Percentiles rank a stretch among this genome's conserved stretches.
Conservation (phyloP, 1,140 invertebrate species). For the Drosophila lini region DNA sequence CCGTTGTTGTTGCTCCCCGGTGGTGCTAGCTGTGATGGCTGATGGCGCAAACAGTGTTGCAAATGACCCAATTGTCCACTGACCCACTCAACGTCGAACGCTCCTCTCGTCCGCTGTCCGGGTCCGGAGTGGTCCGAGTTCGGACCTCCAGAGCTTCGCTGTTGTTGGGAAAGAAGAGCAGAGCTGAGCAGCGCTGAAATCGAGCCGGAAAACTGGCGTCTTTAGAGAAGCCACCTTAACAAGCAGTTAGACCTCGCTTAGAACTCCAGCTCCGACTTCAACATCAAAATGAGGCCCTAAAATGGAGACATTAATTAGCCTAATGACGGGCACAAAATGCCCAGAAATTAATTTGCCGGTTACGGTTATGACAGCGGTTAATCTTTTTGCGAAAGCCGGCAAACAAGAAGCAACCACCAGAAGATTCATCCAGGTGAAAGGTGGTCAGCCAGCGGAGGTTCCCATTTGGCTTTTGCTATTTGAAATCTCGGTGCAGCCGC, state of each 20-base stretch:
- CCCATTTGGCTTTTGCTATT: conserved; percentile 20
- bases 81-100: conserved; percentile 73
- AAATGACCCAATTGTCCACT: conserved; percentile 84
- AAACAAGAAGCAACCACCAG: conserved; percentile 8
- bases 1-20: conserved; percentile 31
- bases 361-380: conserved; percentile 79
- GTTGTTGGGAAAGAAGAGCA: conserved; percentile 53
- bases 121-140: conserved; percentile 31
- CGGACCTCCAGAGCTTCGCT: conserved; percentile 39
- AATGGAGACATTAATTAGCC: conserved; percentile 81
- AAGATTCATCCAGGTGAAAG: conserved; percentile 45
- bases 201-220: conserved; percentile 36
- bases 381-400: conserved; percentile 51
- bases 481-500: conserved; percentile 39
- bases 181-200: conserved; percentile 5
- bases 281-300: conserved; percentile 59
- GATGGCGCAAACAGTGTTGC: conserved; percentile 82
- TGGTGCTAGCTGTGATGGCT: conserved; percentile 43
- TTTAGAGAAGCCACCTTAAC: conserved; percentile 54
- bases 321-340: conserved; percentile 74
- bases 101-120: conserved; percentile 54
- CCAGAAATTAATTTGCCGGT: conserved; percentile 78
- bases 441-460: conserved; percentile 27
- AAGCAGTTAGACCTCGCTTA: conserved; percentile 23
- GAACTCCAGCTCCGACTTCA: conserved; percentile 13